Evolutionary conservation across 2,888 invertebrate genomes (phyloP).

Genomic region (Pandemis heparana): DNA sequence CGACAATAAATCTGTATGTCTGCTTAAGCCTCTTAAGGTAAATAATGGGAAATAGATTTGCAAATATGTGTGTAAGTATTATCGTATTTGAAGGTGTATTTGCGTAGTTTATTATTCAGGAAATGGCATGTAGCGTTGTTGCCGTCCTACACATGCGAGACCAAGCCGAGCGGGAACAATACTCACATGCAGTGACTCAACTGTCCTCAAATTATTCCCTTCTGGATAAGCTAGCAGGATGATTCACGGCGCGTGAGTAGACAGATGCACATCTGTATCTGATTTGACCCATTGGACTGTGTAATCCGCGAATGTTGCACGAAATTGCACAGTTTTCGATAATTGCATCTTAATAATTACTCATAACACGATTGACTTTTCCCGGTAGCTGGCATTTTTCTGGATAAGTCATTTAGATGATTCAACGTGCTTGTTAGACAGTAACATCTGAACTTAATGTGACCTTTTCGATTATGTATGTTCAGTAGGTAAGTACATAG

Average conservation of each 20-base stretch:
- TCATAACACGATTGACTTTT: neutral
- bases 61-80: neutral
- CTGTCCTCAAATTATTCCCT: conserved; percentile 32
- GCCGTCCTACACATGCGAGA: conserved; percentile 30
- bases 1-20: neutral
- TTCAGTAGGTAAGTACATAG: no score
- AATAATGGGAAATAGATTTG: neutral
- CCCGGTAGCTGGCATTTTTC: neutral
- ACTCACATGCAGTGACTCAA: conserved; percentile 22
- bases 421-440: neutral
- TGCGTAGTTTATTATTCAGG: conserved; percentile 33
- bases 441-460: no score
- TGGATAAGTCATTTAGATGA: neutral
- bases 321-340: no score
- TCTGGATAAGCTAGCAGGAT: conserved; percentile 17
- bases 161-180: conserved; percentile 24
- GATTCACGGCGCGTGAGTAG: conserved; percentile 25
- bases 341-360: neutral
- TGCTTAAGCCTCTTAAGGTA: neutral
- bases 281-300: conserved; percentile 13
- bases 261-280: neutral
- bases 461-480: no score
- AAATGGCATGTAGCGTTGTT: conserved; percentile 29
- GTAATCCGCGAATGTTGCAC: neutral
- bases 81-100: neutral